A percentile compares a stretch with the other conserved stretches of the same genome.
Evolutionary conservation across 1,140 invertebrate genomes (phyloP).

Genomic region (Drosophila sproati): DNA sequence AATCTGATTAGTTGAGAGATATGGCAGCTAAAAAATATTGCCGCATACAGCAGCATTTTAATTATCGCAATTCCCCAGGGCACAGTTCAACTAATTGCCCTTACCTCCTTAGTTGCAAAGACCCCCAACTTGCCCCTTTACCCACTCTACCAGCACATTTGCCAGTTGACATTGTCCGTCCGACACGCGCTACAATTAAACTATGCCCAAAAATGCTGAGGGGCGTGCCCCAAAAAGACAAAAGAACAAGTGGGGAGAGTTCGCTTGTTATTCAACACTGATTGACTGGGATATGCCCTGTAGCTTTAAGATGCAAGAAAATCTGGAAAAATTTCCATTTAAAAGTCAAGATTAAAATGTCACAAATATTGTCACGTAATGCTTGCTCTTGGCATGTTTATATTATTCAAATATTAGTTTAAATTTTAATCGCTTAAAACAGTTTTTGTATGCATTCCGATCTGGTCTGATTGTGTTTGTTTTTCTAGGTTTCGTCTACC

Average conservation of each 20-base stretch:
- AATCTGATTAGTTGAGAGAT: slow-evolving; percentile 73
- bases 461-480: no score
- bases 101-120: slow-evolving; percentile 10
- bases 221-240: slow-evolving; percentile 21
- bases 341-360: no score
- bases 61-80: slow-evolving; percentile 78
- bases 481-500: no score
- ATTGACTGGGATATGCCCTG: background rate
- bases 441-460: no score
- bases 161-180: slow-evolving; percentile 12
- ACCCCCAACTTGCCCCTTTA: background rate
- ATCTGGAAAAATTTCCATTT: no score
- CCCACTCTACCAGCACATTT: background rate
- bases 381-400: no score
- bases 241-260: slow-evolving; percentile 9
- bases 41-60: slow-evolving; percentile 78
- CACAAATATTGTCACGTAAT: no score
- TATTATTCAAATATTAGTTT: no score
- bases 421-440: no score
- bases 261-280: background rate
- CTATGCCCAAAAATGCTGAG: slow-evolving; percentile 59
- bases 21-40: slow-evolving; percentile 77
- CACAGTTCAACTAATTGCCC: slow-evolving; percentile 78
- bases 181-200: slow-evolving; percentile 69
- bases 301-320: background rate